phyloP scores from a whole-genome alignment of 2,113 vertebrate genomes.

The Pelodiscus sinensis region DNA sequence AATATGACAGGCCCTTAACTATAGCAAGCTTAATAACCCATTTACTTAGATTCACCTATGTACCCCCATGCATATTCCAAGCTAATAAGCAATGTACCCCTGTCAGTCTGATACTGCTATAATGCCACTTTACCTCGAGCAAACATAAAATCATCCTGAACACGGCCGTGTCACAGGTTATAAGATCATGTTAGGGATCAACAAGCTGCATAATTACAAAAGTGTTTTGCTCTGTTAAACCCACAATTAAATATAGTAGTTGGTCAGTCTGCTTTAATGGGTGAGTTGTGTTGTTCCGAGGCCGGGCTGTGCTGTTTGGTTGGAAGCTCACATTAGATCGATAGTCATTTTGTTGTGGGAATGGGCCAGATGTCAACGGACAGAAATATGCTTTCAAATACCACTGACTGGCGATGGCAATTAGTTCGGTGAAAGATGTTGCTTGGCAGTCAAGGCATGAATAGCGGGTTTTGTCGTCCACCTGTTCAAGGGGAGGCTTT shows the following conservation, averaged over 20 bases:
- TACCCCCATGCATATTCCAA: background rate
- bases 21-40: background rate
- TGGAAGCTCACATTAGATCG: slow-evolving; percentile 66
- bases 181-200: background rate
- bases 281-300: slow-evolving; percentile 26
- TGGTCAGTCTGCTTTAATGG: slow-evolving; percentile 47
- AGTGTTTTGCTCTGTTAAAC: background rate
- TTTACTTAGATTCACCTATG: background rate
- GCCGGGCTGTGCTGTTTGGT: slow-evolving; percentile 28
- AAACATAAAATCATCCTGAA: background rate
- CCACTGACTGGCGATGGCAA: slow-evolving; percentile 48
- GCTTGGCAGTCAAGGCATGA: slow-evolving; percentile 27
- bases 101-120: background rate
- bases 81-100: background rate
- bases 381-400: slow-evolving; percentile 68
- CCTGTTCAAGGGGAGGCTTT: slow-evolving; percentile 62
- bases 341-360: slow-evolving; percentile 64
- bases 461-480: slow-evolving; percentile 28
- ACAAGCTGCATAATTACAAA: background rate
- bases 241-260: background rate
- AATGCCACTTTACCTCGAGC: background rate
- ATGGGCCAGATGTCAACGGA: slow-evolving; percentile 74
- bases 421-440: slow-evolving; percentile 36
- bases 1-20: background rate
- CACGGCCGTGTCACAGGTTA: background rate